These are phyloP conservation scores for Philopotamus ludificatus DNA, from an alignment of 1,140 invertebrate genomes.

Conservation along the genomic window DNA sequence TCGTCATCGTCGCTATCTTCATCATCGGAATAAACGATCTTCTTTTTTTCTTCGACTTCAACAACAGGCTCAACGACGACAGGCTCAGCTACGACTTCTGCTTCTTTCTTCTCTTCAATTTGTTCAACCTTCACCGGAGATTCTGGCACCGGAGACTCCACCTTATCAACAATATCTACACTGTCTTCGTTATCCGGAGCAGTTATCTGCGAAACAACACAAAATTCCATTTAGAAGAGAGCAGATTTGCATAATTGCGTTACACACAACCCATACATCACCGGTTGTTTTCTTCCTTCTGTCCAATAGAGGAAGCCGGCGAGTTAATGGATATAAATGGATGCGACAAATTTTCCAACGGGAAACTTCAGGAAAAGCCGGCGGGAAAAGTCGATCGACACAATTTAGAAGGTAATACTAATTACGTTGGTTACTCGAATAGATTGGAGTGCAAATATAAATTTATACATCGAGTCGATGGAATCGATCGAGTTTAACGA, in stretches of 20 bases:
- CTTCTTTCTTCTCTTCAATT: conserved; percentile 38
- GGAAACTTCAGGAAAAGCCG: conserved; percentile 22
- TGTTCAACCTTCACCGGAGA: conserved; percentile 38
- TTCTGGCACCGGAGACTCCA: no score
- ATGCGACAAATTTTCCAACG: conserved; percentile 25
- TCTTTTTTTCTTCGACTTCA: conserved; percentile 38
- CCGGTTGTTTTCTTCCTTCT: no score
- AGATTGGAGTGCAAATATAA: no score
- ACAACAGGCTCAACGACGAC: conserved; percentile 41
- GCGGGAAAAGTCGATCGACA: conserved; percentile 12
- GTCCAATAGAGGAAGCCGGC: no score
- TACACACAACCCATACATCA: no score
- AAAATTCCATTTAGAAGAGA: conserved; percentile 21
- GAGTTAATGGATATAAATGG: conserved; percentile 28
- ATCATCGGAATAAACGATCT: conserved; percentile 50
- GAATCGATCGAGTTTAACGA: no score
- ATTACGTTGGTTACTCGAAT: conserved; percentile 4
- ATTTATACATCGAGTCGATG: no score
- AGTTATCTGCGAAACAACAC: no score
- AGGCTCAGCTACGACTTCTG: conserved; percentile 43
- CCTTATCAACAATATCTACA: no score
- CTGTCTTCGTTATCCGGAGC: conserved; percentile 24
- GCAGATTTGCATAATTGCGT: no score
- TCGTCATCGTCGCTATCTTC: conserved; percentile 48
- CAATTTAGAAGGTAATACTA: conserved; percentile 16